Base-by-base conservation (phyloP, 2,797 vertebrate species). In the Limosa lapponica region DNA sequence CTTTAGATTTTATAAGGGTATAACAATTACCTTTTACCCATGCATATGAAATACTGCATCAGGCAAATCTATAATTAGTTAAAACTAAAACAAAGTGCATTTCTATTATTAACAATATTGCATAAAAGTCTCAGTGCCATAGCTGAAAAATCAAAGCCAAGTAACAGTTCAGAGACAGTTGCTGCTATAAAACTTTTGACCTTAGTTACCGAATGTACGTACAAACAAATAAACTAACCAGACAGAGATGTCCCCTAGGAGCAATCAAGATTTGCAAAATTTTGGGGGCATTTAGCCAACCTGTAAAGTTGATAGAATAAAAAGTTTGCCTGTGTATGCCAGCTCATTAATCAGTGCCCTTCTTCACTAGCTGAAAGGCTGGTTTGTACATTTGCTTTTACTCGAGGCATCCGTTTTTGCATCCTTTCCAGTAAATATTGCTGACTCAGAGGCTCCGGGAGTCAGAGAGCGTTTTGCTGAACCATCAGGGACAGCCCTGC, bases 21-120 rank as follows among this genome's bases (percentile, higher is more conserved):
- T 41, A 84, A 24, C 46, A 36, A 82, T 91, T 88, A 83, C 93
- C 89, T 96, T 94, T 97, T 86, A 93, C 96, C 95, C 91, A 86
- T 70, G 87, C 54, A 87, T 59, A 82, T 82, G 71, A 94, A 96
- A 90, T 87, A 85, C 64, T 65, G 75, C 20, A 79, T 87, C 84
- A 87, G 85, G 80, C 61, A 93, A 90, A 89, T 95, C 75, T 94
- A 89, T 94, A 95, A 91, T 94, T 96, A 96, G 88, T 89, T 91
- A 89, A 90, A 97, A 96, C 61, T 91, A 67, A 97, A 97, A 44
- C 94, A 97, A 96, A 97, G 96, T 97, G 95, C 94, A 79, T 91
- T 93, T 93, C 93, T 96, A 95, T 97, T 96, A 95, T 96, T 96
- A 97, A 89, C 83, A 90, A 69, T 82, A 84, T 97, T 97, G 96